Percentiles rank a stretch among this genome's conserved stretches.
Evolutionary conservation across 1,140 invertebrate genomes (phyloP).

Genomic region (Lepidostoma basale): DNA sequence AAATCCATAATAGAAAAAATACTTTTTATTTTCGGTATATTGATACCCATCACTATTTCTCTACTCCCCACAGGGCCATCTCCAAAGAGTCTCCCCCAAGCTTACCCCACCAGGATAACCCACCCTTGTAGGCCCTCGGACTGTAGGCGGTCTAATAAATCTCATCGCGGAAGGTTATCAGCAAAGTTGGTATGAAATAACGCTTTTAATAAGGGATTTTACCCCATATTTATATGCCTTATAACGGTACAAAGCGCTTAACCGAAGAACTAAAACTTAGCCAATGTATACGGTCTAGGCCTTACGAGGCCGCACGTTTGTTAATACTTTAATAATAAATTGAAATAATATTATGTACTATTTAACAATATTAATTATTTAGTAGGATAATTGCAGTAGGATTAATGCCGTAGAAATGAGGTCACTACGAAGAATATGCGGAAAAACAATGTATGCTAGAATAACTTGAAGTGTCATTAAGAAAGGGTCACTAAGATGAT

Average conservation of each 20-base stretch:
- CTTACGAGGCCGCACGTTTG: too few species aligned
- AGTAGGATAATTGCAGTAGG: too few species aligned
- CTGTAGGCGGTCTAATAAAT: slow-evolving; percentile 14
- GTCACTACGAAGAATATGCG: too few species aligned
- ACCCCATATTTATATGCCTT: slow-evolving; percentile 8
- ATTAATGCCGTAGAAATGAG: too few species aligned
- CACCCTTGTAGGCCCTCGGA: slow-evolving; percentile 9
- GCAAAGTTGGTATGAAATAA: slow-evolving; percentile 14
- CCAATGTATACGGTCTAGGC: too few species aligned
- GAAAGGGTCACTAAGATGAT: too few species aligned
- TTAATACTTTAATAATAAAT: too few species aligned
- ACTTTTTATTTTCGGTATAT: not conserved
- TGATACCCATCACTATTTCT: not conserved
- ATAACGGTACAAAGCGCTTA: slow-evolving; percentile 8
- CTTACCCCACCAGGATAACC: slow-evolving; percentile 3
- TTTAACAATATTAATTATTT: too few species aligned
- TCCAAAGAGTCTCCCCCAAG: not conserved
- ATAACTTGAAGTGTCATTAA: too few species aligned
- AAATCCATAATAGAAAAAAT: too few species aligned
- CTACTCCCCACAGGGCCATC: not conserved
- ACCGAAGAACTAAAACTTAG: not conserved
- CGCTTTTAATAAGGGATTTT: not conserved
- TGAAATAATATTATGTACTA: too few species aligned
- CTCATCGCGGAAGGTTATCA: slow-evolving; percentile 8
- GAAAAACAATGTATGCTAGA: too few species aligned